Conservation (phyloP, 2,113 vertebrate genomes). For the Thermophis baileyi region DNA sequence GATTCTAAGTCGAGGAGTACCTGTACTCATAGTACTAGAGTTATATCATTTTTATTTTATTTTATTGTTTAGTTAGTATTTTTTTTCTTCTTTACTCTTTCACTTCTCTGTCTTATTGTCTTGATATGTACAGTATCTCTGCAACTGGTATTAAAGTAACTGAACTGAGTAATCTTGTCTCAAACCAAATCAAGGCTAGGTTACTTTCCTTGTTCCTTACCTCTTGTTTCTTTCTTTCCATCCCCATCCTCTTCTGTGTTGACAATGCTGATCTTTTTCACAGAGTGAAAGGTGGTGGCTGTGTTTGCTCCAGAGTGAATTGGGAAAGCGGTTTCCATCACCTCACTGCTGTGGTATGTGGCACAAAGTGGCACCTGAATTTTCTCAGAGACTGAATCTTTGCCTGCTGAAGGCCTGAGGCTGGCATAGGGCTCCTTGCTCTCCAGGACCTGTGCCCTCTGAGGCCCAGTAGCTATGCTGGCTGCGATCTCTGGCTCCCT, state of each 20-base stretch:
- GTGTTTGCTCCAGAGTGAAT: background rate
- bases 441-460: slow-evolving; percentile 58
- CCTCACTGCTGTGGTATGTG: slow-evolving; percentile 52
- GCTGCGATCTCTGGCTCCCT: slow-evolving; percentile 64
- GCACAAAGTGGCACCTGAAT: background rate
- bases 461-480: slow-evolving; percentile 53
- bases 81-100: background rate
- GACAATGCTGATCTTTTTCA: slow-evolving; percentile 66
- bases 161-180: too few species aligned
- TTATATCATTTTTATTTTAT: background rate
- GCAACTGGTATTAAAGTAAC: background rate
- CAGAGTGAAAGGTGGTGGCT: slow-evolving; percentile 38
- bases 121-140: background rate
- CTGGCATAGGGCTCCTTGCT: slow-evolving; percentile 27
- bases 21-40: background rate
- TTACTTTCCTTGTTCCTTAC: background rate
- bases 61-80: background rate
- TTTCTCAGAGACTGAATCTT: background rate
- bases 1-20: background rate
- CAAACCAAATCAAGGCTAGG: background rate
- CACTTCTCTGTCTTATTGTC: background rate
- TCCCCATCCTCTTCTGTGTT: background rate
- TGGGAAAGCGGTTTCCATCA: slow-evolving; percentile 55
- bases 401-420: slow-evolving; percentile 28
- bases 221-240: background rate